Conservation (phyloP, 2,113 vertebrate genomes). For the Synodontis membranacea region DNA sequence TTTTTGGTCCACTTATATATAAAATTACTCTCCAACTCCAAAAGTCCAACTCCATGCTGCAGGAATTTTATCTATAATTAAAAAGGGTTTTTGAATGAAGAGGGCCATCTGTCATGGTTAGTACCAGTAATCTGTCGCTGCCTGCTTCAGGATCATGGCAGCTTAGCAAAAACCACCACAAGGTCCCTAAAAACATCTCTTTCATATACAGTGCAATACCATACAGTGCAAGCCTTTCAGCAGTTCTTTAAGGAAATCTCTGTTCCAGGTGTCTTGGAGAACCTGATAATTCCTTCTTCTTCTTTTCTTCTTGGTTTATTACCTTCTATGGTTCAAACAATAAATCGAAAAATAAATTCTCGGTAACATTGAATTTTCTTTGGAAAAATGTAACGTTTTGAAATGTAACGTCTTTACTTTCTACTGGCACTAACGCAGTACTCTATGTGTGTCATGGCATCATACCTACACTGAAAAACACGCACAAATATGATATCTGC, state of each 20-base stretch:
- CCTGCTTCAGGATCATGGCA: conserved; percentile 60
- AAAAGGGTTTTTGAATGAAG: not conserved
- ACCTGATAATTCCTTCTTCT: too few relatives aligned
- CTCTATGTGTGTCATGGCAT: not conserved
- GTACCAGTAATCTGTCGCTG: conserved; percentile 62
- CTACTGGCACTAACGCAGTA: not conserved
- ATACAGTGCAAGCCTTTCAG: not conserved
- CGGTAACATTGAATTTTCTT: not conserved
- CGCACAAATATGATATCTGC: conserved; percentile 23
- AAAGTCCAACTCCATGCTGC: not conserved
- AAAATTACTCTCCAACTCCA: not conserved
- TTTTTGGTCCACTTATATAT: not conserved
- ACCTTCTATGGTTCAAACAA: not conserved
- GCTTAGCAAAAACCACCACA: conserved; percentile 60
- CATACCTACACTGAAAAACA: conserved; percentile 27
- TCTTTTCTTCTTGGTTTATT: not conserved
- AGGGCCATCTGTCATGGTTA: conserved; percentile 40
- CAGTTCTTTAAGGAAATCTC: not conserved
- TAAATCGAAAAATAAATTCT: not conserved
- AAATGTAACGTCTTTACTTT: not conserved
- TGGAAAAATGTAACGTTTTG: not conserved
- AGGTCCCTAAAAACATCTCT: not conserved
- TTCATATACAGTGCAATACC: not conserved
- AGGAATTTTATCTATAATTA: not conserved
- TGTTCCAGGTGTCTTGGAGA: not conserved